These are phyloP conservation scores for Plecotus auritus DNA, from an alignment of 2,113 vertebrate species.

Conservation along the genomic window DNA sequence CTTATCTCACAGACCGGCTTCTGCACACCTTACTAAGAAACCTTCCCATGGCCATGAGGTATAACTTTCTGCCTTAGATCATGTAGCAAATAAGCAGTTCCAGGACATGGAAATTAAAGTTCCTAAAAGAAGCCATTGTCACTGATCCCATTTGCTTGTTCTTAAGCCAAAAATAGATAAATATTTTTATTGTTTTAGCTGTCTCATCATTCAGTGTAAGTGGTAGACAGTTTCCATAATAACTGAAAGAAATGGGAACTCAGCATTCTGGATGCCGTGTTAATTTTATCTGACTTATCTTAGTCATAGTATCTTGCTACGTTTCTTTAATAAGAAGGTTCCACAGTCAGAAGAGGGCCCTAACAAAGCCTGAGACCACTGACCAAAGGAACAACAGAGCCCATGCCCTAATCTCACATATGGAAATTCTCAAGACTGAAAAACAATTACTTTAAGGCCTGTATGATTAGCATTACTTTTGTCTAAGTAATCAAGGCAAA, in stretches of 20 bases:
- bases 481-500: conserved; percentile 28
- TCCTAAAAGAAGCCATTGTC: conserved; percentile 36
- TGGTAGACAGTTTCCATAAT: neutral
- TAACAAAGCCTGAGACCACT: neutral
- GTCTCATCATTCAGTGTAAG: neutral
- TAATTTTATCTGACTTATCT: conserved; percentile 22
- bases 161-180: neutral
- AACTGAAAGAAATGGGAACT: neutral
- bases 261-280: neutral
- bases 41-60: conserved; percentile 33
- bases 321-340: conserved; percentile 23
- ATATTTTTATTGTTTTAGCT: conserved; percentile 23
- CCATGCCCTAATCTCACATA: neutral
- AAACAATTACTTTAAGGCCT: neutral
- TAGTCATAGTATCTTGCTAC: neutral
- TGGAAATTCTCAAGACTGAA: conserved; percentile 5
- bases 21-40: conserved; percentile 48
- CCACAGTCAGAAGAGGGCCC: neutral
- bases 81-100: conserved; percentile 49
- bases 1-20: conserved; percentile 25
- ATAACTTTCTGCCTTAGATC: conserved; percentile 62
- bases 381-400: neutral
- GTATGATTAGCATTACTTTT: neutral
- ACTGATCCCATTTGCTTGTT: neutral
- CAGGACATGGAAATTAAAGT: conserved; percentile 33